These are phyloP conservation scores for Xenops minutus DNA, from an alignment of 2,797 vertebrate species.

Conservation along the genomic window DNA sequence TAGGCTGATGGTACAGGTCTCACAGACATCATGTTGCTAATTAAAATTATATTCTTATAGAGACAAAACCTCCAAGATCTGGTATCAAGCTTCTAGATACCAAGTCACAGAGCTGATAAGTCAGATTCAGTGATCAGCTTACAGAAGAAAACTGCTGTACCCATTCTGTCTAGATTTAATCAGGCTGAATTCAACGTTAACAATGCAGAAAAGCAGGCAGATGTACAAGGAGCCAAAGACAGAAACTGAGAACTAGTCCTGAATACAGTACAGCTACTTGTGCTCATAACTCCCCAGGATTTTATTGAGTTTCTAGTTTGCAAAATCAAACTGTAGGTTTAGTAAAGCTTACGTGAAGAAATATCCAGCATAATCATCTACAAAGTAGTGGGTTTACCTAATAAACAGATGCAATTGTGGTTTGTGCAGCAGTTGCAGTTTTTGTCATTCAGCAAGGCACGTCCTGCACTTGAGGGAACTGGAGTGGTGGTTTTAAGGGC, in stretches of 20 bases:
- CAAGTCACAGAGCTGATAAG: background rate
- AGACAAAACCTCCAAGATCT: background rate
- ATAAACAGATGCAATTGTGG: background rate
- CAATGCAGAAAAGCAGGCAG: background rate
- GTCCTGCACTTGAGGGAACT: accelerated
- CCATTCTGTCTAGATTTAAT: background rate
- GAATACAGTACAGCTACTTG: background rate
- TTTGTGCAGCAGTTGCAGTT: background rate
- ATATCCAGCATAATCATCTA: background rate
- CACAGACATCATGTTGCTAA: accelerated
- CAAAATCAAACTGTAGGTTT: background rate
- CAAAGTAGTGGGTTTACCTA: background rate
- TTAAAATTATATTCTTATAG: background rate
- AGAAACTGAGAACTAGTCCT: background rate
- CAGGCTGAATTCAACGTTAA: background rate
- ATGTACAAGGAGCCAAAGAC: background rate
- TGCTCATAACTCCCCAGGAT: background rate
- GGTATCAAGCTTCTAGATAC: background rate
- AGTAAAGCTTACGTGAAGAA: background rate
- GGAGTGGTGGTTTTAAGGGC: accelerated
- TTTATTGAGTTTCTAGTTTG: background rate
- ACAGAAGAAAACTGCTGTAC: background rate
- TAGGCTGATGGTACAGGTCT: background rate
- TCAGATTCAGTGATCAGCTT: background rate
- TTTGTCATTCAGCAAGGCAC: background rate